phyloP scores from a whole-genome alignment of 2,888 invertebrate genomes.

The Drosophila infuscata region DNA sequence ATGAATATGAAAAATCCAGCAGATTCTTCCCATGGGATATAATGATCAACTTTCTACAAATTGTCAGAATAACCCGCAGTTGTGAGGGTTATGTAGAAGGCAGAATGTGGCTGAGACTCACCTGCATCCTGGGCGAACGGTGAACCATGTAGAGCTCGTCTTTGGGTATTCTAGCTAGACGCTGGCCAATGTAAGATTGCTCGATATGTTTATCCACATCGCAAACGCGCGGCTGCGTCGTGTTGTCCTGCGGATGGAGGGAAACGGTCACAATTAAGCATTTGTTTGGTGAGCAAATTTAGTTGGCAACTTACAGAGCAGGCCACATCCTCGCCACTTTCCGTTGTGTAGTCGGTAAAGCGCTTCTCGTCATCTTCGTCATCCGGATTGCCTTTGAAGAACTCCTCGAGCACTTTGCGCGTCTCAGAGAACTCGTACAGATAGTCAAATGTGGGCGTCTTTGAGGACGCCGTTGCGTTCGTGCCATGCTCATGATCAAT shows the following conservation, averaged over 20 bases:
- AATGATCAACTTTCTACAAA: neutral
- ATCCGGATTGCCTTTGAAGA: conserved; percentile 92
- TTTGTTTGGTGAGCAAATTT: neutral
- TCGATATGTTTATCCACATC: conserved; percentile 82
- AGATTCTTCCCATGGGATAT: neutral
- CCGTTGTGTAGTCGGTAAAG: conserved; percentile 82
- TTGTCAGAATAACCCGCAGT: no score
- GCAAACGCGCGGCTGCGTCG: conserved; percentile 57
- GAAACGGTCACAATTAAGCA: neutral
- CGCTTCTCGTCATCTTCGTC: conserved; percentile 86
- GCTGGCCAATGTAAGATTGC: conserved; percentile 84
- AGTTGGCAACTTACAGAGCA: conserved; percentile 75
- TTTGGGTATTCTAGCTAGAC: conserved; percentile 84
- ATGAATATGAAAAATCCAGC: neutral
- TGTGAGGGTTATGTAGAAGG: neutral
- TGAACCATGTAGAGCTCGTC: conserved; percentile 84
- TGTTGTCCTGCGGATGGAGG: conserved; percentile 60
- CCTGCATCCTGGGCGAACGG: conserved; percentile 82
- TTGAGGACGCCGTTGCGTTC: conserved; percentile 49
- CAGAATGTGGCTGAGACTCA: conserved; percentile 36
- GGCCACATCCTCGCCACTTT: conserved; percentile 83
- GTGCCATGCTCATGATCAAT: conserved; percentile 51
- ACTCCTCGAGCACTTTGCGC: conserved; percentile 95
- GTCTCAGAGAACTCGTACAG: conserved; percentile 97
- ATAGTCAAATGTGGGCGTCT: conserved; percentile 92